Conservation (phyloP, 2,113 vertebrate genomes). For the Chamaetylas fuelleborni region DNA sequence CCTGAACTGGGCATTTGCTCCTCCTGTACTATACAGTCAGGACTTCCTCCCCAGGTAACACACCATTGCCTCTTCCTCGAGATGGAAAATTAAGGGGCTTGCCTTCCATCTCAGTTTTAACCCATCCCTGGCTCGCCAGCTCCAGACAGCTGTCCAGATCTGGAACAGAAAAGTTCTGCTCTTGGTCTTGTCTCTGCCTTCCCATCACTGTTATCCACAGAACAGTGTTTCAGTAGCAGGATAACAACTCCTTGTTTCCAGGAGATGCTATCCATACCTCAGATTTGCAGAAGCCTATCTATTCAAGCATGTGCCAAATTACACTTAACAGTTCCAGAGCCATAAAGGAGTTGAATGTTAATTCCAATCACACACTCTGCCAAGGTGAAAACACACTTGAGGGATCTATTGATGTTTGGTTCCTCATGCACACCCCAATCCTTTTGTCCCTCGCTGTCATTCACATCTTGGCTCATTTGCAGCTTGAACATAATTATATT, state of each 20-base stretch:
- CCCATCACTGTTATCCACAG: neutral
- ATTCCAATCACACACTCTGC: neutral
- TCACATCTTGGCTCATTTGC: neutral
- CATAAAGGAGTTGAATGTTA: neutral
- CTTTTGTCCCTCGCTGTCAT: neutral
- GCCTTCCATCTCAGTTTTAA: neutral
- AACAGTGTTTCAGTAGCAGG: fast-evolving
- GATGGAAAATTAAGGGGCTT: neutral
- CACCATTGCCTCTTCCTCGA: neutral
- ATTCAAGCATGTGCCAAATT: neutral
- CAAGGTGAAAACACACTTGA: neutral
- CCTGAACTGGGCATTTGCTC: neutral
- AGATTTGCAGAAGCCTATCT: neutral
- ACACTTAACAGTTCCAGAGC: neutral
- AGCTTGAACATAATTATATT: neutral
- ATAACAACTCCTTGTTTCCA: neutral
- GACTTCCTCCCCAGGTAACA: neutral
- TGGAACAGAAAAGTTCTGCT: neutral
- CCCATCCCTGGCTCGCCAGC: neutral
- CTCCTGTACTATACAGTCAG: neutral
- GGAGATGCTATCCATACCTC: neutral
- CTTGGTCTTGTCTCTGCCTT: neutral
- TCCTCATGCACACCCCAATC: neutral
- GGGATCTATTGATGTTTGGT: neutral
- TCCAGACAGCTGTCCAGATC: neutral